Base-by-base conservation (phyloP, 2,888 invertebrate species). In the Leptogaster cylindrica region DNA sequence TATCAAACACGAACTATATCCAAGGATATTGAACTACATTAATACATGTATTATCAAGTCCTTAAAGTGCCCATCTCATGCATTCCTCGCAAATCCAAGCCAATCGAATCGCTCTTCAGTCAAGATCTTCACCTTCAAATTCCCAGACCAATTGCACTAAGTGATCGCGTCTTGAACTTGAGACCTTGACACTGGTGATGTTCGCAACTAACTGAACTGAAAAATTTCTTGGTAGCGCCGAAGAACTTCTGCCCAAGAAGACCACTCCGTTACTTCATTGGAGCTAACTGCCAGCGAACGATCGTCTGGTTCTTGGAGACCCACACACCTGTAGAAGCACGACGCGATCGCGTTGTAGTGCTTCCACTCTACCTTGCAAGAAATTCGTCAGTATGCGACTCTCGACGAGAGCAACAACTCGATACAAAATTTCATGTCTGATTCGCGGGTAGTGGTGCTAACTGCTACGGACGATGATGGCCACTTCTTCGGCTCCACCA, bases 111-210 rank as follows among this genome's bases (percentile, higher is more conserved):
- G 5, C 31, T 7, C 31, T 5, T 7, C 10, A 7, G 31, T 31
- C 31, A 31, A 12, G 2, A 41, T n/a, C 6, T 46, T n/a, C 16
- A 28, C 4, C 2, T 28, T 18, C 48, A 64, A 64, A 33, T 28
- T 20, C 14, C 39, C 33, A 18, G 18, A 23, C 31, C 27, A 31
- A 14, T 20, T 48, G 46, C 48, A 46, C 48, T 64, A 48, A 31
- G 33, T 31, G 46, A 48, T 64, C 48, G 33, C 36, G 50, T 39
- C 76, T 78, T 76, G 76, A 70, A 58, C 67, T 64, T 61, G 69
- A 79, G 80, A 80, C 81, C 81, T 81, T 81, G 81, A 81, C 81
- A 81, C 80, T 81, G 81, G 78, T 77, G 81, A 79, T 75, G 79
- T 76, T 80, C 75, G 77, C 78, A 77, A 74, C 75, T 76, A 75